phyloP scores from a whole-genome alignment of 2,888 invertebrate genomes.

The Stegophylla sp. region DNA sequence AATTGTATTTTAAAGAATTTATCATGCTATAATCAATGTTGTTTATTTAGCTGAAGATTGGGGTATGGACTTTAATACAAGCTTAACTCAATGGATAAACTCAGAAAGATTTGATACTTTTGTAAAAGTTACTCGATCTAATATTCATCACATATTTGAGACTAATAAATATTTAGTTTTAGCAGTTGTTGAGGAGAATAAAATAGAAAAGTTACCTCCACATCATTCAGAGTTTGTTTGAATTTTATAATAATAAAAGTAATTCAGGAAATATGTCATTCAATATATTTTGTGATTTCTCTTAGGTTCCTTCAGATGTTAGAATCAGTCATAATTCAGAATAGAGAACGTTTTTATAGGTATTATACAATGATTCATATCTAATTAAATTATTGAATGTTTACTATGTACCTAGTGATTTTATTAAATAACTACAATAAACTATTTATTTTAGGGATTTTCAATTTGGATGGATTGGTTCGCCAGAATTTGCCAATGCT shows the following conservation, averaged over 20 bases:
- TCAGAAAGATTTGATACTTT: constrained; percentile 88
- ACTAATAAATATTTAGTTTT: constrained; percentile 87
- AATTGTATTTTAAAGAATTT: constrained; percentile 66
- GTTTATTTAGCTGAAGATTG: constrained; percentile 60
- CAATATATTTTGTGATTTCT: constrained; percentile 57
- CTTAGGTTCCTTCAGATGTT: constrained; percentile 79
- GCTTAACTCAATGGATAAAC: constrained; percentile 86
- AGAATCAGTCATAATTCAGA: constrained; percentile 76
- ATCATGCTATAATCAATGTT: constrained; percentile 66
- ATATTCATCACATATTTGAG: constrained; percentile 77
- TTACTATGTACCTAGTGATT: not conserved
- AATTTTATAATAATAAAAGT: not conserved
- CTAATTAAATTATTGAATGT: too few species aligned
- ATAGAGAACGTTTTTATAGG: constrained; percentile 80
- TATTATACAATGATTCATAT: constrained; percentile 63
- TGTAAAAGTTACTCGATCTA: constrained; percentile 71
- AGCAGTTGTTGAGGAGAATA: constrained; percentile 87
- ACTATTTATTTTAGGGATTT: constrained; percentile 68
- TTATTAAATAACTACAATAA: constrained; percentile 5
- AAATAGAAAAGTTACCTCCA: constrained; percentile 78
- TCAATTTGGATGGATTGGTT: constrained; percentile 96
- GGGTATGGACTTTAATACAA: constrained; percentile 69
- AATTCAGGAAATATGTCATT: not conserved
- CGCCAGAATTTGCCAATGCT: constrained; percentile 87
- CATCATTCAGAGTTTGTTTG: constrained; percentile 74